A percentile compares a stretch with the other conserved stretches of the same genome.
Conservation (phyloP, 2,888 invertebrate genomes). For the Erpobdella octoculata region DNA sequence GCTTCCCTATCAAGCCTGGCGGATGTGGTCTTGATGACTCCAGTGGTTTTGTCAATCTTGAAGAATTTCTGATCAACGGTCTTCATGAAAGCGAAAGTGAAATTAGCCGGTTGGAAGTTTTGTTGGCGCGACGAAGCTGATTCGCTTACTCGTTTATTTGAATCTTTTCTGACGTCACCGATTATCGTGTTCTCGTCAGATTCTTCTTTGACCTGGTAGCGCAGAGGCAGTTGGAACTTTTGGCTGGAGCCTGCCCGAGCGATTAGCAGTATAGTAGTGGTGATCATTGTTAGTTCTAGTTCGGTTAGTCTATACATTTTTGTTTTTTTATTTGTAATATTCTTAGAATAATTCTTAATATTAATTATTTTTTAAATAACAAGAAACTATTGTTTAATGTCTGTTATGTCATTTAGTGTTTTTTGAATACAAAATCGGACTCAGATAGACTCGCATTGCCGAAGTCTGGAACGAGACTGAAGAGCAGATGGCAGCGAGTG, state of each 20-base stretch:
- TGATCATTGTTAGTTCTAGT: no score
- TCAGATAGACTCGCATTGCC: no score
- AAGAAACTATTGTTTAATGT: no score
- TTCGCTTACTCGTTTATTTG: background rate
- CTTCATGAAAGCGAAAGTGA: constrained; percentile 23
- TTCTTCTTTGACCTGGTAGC: background rate
- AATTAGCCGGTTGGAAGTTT: background rate
- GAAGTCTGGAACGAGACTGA: no score
- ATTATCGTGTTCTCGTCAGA: constrained; percentile 1
- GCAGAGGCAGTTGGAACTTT: constrained; percentile 5
- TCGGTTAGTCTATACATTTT: no score
- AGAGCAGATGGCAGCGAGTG: no score
- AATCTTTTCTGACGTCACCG: background rate
- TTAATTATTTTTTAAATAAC: no score
- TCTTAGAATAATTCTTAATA: no score
- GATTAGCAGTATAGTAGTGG: no score
- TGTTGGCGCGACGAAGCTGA: background rate
- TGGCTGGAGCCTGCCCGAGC: background rate
- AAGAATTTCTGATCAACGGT: constrained; percentile 21
- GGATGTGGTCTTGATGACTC: constrained; percentile 22
- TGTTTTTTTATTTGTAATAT: no score
- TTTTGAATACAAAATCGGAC: no score
- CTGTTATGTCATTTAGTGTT: no score
- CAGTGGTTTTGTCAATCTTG: constrained; percentile 16
- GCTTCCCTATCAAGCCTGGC: constrained; percentile 21